Percentiles rank a stretch among this genome's conserved stretches.
Evolutionary conservation across 2,888 invertebrate genomes (phyloP).

Genomic region (Agelastica alni): DNA sequence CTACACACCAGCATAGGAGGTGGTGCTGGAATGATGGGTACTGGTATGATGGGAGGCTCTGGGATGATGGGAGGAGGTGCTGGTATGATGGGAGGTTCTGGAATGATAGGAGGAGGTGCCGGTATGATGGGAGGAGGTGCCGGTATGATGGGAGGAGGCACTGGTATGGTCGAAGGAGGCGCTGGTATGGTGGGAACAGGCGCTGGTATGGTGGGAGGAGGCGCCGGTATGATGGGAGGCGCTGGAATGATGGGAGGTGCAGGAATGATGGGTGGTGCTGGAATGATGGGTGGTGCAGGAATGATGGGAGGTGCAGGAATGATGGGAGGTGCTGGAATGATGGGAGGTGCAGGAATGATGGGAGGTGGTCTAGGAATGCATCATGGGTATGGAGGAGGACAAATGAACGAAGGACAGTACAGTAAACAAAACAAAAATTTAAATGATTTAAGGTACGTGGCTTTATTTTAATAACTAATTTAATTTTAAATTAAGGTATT

Average conservation of each 20-base stretch:
- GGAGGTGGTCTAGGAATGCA: conserved; percentile 22
- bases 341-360: conserved; percentile 40
- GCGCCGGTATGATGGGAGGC: conserved; percentile 27
- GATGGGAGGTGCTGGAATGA: conserved; percentile 23
- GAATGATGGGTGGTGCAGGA: conserved; percentile 34
- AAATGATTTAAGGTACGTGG: conserved; percentile 32
- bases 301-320: conserved; percentile 28
- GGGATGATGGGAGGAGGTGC: conserved; percentile 18
- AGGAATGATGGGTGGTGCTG: conserved; percentile 42
- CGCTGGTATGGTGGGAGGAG: conserved; percentile 38
- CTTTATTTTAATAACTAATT: too few species aligned
- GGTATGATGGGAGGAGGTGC: conserved; percentile 42
- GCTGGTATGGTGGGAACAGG: conserved; percentile 39
- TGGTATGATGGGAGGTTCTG: conserved; percentile 21
- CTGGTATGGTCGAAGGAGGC: conserved; percentile 14
- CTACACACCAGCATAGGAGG: conserved; percentile 1
- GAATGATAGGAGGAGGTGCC: conserved; percentile 25
- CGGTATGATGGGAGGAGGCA: conserved; percentile 41
- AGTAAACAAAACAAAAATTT: conserved; percentile 31
- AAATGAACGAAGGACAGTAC: conserved; percentile 28
- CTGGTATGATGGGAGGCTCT: conserved; percentile 21
- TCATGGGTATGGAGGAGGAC: conserved; percentile 30
- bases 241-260: conserved; percentile 24
- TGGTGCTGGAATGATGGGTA: conserved; percentile 9
- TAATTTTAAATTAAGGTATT: not conserved